Conservation (phyloP, 1,140 invertebrate genomes). For the Aphidius gifuensis region DNA sequence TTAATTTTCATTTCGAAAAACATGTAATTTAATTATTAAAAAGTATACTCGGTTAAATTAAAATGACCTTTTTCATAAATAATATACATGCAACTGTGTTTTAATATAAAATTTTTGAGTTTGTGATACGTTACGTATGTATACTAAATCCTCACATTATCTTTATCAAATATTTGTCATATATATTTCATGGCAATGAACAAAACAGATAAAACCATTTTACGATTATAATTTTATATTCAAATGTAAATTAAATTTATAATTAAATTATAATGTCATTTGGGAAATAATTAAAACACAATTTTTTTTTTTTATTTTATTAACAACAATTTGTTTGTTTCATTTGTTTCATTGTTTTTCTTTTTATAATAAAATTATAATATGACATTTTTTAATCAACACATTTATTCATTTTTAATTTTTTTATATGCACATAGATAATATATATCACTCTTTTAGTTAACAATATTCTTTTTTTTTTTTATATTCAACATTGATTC, state of each 20-base stretch:
- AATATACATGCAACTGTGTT: too few relatives aligned
- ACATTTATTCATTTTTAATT: slow-evolving; percentile 2
- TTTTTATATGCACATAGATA: slow-evolving; percentile 17
- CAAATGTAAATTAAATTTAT: not conserved
- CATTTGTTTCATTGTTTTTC: not conserved
- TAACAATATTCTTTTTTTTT: not conserved
- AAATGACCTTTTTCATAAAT: too few relatives aligned
- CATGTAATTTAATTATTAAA: too few relatives aligned
- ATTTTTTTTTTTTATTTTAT: slow-evolving; percentile 2
- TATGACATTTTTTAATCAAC: not conserved
- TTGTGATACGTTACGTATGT: too few relatives aligned
- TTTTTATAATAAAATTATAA: not conserved
- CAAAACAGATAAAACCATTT: too few relatives aligned
- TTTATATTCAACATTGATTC: slow-evolving; percentile 5
- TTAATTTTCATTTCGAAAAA: too few relatives aligned
- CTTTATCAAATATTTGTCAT: too few relatives aligned
- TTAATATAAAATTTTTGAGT: too few relatives aligned
- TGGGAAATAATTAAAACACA: not conserved
- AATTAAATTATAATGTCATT: not conserved
- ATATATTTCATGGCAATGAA: too few relatives aligned
- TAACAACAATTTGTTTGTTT: slow-evolving; percentile 1
- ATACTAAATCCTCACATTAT: too few relatives aligned
- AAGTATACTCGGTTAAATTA: too few relatives aligned
- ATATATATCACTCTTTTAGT: slow-evolving; percentile 4
- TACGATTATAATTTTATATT: not conserved